A percentile compares a stretch with the other conserved stretches of the same genome.
Conservation (phyloP, 2,888 invertebrate species). For the Xanthorhoe designata region DNA sequence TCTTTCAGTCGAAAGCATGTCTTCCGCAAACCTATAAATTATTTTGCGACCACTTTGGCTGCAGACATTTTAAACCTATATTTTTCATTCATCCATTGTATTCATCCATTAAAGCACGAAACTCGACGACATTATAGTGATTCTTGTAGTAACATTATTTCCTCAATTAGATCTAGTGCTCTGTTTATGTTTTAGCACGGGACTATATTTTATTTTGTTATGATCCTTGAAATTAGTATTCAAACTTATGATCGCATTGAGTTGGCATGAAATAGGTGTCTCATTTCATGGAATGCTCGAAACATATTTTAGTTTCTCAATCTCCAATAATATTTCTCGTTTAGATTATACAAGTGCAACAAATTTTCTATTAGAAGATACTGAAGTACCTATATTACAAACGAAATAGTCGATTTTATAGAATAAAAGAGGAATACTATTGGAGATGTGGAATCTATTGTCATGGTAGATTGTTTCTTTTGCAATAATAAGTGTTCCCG, state of each 20-base stretch:
- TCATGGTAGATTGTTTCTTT: conserved; percentile 86
- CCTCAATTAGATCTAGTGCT: conserved; percentile 67
- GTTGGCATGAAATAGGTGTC: conserved; percentile 37
- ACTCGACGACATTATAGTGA: conserved; percentile 31
- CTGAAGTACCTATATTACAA: background rate
- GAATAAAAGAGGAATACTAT: conserved; percentile 72
- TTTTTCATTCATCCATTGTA: conserved; percentile 12
- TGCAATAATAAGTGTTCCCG: conserved; percentile 78
- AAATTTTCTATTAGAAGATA: background rate
- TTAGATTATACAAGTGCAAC: background rate
- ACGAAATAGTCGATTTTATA: conserved; percentile 7
- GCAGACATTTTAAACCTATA: conserved; percentile 14
- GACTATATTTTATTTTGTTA: conserved; percentile 32
- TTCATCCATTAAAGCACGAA: conserved; percentile 16
- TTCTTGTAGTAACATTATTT: conserved; percentile 53
- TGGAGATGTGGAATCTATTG: conserved; percentile 82
- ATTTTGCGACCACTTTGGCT: conserved; percentile 9
- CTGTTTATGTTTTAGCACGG: conserved; percentile 29
- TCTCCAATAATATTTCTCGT: conserved; percentile 81
- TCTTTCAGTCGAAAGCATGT: conserved; percentile 28
- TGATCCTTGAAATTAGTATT: conserved; percentile 16
- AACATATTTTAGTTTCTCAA: conserved; percentile 50
- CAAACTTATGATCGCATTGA: conserved; percentile 7
- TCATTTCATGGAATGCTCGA: conserved; percentile 47
- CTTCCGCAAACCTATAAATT: conserved; percentile 13